phyloP scores from a whole-genome alignment of 2,113 vertebrate genomes.

The Oostethus manadensis region DNA sequence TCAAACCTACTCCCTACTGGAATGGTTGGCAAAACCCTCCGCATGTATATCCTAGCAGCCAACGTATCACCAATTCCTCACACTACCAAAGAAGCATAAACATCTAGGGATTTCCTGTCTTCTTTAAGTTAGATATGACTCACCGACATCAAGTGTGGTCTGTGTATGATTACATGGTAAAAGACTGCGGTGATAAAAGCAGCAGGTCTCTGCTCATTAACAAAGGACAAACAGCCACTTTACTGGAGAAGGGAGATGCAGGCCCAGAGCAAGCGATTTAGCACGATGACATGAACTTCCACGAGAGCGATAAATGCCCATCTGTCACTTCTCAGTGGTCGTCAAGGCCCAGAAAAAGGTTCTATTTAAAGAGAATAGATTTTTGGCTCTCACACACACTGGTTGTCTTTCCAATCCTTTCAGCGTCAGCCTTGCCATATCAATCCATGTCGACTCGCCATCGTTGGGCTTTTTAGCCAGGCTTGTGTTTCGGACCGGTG shows the following conservation, averaged over 20 bases:
- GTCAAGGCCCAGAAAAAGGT: constrained; percentile 23
- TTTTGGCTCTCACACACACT: constrained; percentile 7
- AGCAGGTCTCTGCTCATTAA: constrained; percentile 11
- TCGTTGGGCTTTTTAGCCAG: constrained; percentile 38
- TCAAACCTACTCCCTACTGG: too few relatives aligned
- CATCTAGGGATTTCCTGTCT: constrained; percentile 11
- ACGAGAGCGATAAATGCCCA: constrained; percentile 29
- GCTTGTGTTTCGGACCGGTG: constrained; percentile 36
- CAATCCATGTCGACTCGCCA: constrained; percentile 43
- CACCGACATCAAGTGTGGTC: constrained; percentile 14
- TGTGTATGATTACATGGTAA: constrained; percentile 13
- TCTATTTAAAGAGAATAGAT: constrained; percentile 46
- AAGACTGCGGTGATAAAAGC: constrained; percentile 15
- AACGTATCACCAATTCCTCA: constrained; percentile 13
- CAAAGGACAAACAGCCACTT: constrained; percentile 15
- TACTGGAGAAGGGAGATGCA: constrained; percentile 1
- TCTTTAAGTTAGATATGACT: constrained; percentile 16
- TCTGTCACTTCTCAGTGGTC: constrained; percentile 31
- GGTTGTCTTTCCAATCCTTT: constrained; percentile 49
- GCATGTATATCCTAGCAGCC: not conserved
- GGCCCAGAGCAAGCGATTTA: constrained; percentile 7
- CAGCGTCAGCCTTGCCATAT: constrained; percentile 41
- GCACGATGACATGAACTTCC: constrained; percentile 23
- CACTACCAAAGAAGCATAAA: constrained; percentile 24
- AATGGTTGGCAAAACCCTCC: too few relatives aligned